These are phyloP conservation scores for Chaetodon trifascialis DNA, from an alignment of 2,113 vertebrate genomes.

Conservation along the genomic window DNA sequence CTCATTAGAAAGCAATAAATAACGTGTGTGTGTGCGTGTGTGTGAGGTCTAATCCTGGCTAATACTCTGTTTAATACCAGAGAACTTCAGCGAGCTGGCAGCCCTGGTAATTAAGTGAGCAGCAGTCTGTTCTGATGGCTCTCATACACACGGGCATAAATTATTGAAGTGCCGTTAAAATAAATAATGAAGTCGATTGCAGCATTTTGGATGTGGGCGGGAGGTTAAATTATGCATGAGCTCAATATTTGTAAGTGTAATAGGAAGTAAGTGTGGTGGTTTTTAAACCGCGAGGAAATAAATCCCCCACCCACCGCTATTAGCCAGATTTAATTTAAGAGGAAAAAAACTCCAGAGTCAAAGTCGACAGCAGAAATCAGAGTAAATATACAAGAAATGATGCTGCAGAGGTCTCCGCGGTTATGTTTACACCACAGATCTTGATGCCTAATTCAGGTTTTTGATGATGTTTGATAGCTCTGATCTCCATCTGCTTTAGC, in stretches of 20 bases:
- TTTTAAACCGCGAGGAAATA: conserved; percentile 44
- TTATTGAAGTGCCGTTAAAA: conserved; percentile 82
- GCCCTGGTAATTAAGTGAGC: conserved; percentile 78
- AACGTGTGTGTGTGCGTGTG: conserved; percentile 20
- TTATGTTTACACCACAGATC: neutral
- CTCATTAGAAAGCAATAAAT: conserved; percentile 68
- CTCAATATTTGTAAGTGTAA: conserved; percentile 79
- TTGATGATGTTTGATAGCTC: neutral
- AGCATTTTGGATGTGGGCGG: conserved; percentile 79
- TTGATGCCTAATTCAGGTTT: too few relatives aligned
- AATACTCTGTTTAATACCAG: conserved; percentile 75
- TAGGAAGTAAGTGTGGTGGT: conserved; percentile 68
- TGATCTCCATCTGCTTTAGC: neutral
- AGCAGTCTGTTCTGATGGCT: conserved; percentile 75
- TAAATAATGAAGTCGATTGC: conserved; percentile 81
- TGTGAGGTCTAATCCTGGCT: conserved; percentile 73
- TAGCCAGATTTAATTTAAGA: conserved; percentile 54
- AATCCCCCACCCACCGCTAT: conserved; percentile 43
- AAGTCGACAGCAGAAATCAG: conserved; percentile 41
- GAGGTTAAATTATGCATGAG: conserved; percentile 83
- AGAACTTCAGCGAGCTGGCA: conserved; percentile 71
- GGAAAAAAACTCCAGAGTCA: conserved; percentile 16
- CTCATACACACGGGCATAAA: conserved; percentile 79
- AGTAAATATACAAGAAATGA: conserved; percentile 34
- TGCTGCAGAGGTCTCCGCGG: neutral